Evolutionary conservation across 53 echinoderm and acorn worm species (phyloP), one percentile per base, ranked within the genome.

Genomic region (Astropecten irregularis): DNA sequence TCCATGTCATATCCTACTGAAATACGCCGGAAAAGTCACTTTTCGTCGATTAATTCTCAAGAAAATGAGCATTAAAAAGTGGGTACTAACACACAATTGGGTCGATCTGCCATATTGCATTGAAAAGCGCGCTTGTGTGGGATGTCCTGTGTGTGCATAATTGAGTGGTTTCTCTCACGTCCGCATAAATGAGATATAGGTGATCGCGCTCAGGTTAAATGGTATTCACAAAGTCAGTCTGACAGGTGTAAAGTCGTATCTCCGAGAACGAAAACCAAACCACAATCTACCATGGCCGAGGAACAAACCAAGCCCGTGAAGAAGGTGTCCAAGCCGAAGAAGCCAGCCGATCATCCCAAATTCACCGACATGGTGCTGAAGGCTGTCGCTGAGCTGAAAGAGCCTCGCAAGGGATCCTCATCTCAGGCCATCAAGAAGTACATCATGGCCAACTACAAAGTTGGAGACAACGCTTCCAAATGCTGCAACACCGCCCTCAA

Each of bases 381-480:
- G 8, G 82, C 88, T 22, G 3, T 87, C 19, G 23, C 40, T 29
- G 46, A 31, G 18, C 81, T 82, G 18, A 59, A 46, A 37, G 81
- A 77, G 22, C 67, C 67, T 0, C 68, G 70, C 15, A 70, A 87
- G 33, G 71, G 69, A 4, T 66, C 76, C 8, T 87, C 88, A 2
- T 49, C 55, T 20, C 88, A 87, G 60, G 82, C 82, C 23, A 87
- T 87, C 61, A 87, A 82, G 68, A 87, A 82, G 66, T 82, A 87
- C 71, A 49, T 87, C 30, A 69, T 26, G 11, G 70, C 74, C n/a
- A 87, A 82, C 82, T 87, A 69, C 81, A 81, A 87, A 39, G 60
- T 82, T 9, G 49, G 54, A 4, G 48, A 81, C 25, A 68, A 81
- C 27, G 18, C 28, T 15, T 64, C 37, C 16, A 20, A 38, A 1